Evolutionary conservation across 1,140 invertebrate species (phyloP).

Genomic region (Laodelphax striatellus): DNA sequence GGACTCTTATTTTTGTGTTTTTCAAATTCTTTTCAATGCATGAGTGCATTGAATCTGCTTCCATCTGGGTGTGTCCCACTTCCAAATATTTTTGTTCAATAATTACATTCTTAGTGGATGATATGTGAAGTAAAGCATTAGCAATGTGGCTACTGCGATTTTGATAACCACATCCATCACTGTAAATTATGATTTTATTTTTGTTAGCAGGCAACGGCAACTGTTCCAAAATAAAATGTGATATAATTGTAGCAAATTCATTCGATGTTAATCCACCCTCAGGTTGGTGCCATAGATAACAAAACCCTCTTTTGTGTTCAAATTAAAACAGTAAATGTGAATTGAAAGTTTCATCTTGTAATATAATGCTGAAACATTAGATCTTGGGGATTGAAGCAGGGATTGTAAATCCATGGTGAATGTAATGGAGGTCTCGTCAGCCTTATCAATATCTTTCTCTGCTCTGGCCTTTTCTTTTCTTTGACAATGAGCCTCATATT

Average conservation of each 20-base stretch:
- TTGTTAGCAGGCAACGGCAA: conserved; percentile 2
- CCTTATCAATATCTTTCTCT: conserved; percentile 23
- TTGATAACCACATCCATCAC: conserved; percentile 28
- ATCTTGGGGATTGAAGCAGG: conserved; percentile 23
- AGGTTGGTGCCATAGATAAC: conserved; percentile 28
- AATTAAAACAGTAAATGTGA: conserved; percentile 29
- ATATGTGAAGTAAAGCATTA: conserved; percentile 26
- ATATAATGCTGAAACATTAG: conserved; percentile 18
- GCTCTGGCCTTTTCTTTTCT: conserved; percentile 18
- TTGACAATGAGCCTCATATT: conserved; percentile 21
- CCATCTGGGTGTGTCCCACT: conserved; percentile 33
- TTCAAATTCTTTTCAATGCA: conserved; percentile 17
- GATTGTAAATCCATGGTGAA: conserved; percentile 25
- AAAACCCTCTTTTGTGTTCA: conserved; percentile 21
- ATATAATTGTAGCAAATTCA: conserved; percentile 23
- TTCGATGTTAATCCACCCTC: conserved; percentile 24
- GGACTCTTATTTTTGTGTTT: background rate
- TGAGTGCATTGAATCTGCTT: conserved; percentile 30
- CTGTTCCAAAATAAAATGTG: conserved; percentile 7
- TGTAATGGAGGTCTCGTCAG: conserved; percentile 3
- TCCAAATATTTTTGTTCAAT: conserved; percentile 32
- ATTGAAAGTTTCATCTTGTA: conserved; percentile 27
- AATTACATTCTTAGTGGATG: conserved; percentile 19
- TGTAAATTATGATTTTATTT: conserved; percentile 23
- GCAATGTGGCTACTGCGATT: conserved; percentile 27